Conservation (phyloP, 2,888 invertebrate species). For the Leptothorax acervorum region DNA sequence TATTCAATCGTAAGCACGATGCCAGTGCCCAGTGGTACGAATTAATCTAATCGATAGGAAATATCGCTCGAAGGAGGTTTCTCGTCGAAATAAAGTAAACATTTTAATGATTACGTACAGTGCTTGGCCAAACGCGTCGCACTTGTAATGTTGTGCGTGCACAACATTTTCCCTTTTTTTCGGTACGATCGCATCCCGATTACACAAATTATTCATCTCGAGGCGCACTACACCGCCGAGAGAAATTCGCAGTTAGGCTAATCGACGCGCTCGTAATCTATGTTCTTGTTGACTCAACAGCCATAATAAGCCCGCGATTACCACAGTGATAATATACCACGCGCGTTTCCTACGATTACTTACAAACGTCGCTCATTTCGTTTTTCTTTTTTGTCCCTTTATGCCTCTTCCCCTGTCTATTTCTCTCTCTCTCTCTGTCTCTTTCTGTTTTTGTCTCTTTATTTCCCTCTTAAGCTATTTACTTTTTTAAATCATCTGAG, state of each 20-base stretch:
- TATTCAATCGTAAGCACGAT: not conserved
- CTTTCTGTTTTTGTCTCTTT: not conserved
- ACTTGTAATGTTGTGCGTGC: not conserved
- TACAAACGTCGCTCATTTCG: constrained; percentile 20
- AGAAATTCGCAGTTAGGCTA: constrained; percentile 46
- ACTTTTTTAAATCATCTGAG: not conserved
- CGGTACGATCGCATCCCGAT: constrained; percentile 19
- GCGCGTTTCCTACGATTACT: constrained; percentile 45
- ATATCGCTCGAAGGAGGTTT: not conserved
- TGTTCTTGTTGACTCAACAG: constrained; percentile 46
- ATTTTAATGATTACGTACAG: constrained; percentile 20
- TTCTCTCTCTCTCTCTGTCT: constrained; percentile 5
- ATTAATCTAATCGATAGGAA: constrained; percentile 17
- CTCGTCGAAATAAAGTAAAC: constrained; percentile 30
- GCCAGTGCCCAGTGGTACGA: not conserved
- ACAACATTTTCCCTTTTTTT: constrained; percentile 17
- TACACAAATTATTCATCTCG: constrained; percentile 42
- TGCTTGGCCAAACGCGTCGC: constrained; percentile 19
- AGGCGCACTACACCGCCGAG: constrained; percentile 24
- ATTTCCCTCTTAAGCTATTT: not conserved
- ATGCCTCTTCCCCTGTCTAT: constrained; percentile 56
- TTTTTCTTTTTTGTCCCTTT: constrained; percentile 62
- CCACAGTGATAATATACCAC: constrained; percentile 51
- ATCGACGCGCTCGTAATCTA: constrained; percentile 33
- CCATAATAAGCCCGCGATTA: constrained; percentile 43